phyloP scores from a whole-genome alignment of 2,888 invertebrate genomes.

The Eupithecia subumbrata region DNA sequence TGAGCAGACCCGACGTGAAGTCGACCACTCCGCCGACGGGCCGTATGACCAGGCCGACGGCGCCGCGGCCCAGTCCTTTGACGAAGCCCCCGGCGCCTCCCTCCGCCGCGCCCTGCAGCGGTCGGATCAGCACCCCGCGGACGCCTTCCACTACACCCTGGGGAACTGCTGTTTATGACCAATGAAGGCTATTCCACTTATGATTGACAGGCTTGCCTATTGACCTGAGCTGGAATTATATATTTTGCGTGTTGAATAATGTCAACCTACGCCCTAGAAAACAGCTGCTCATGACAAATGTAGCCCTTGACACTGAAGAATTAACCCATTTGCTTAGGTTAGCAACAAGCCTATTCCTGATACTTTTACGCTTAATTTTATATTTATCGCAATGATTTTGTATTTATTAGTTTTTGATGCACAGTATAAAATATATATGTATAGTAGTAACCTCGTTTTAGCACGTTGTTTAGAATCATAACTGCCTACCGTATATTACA shows the following conservation, averaged over 20 bases:
- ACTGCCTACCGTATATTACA: no score
- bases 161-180: conserved; percentile 33
- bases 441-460: background rate
- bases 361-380: background rate
- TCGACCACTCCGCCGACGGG: conserved; percentile 72
- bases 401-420: background rate
- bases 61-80: conserved; percentile 65
- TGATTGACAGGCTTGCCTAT: background rate
- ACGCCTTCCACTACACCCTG: conserved; percentile 74
- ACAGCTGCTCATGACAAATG: background rate
- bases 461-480: no score
- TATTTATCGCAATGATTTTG: no score
- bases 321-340: background rate
- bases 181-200: conserved; percentile 6
- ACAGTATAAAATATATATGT: no score
- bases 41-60: conserved; percentile 66
- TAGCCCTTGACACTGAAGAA: background rate
- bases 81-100: conserved; percentile 68
- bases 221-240: background rate
- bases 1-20: conserved; percentile 69
- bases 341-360: background rate
- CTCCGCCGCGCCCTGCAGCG: conserved; percentile 63
- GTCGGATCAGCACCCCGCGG: conserved; percentile 62
- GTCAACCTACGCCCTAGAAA: background rate
- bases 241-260: background rate